A percentile compares a stretch with the other conserved stretches of the same genome.
Evolutionary conservation across 2,888 invertebrate genomes (phyloP).

Genomic region (Drosophila nr. fundita): DNA sequence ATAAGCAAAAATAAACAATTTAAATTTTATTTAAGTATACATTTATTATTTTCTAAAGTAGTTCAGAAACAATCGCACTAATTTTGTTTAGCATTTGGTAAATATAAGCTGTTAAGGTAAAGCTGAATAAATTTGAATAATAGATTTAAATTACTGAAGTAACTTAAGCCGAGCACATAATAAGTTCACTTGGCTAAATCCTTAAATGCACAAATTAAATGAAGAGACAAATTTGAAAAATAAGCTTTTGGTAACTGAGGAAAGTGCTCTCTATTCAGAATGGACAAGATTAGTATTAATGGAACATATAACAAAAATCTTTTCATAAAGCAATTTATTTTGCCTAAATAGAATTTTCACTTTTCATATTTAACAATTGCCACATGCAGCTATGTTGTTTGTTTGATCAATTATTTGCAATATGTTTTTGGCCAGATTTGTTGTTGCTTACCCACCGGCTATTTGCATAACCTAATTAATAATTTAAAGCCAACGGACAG

Average conservation of each 20-base stretch:
- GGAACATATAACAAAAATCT: neutral
- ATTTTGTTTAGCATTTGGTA: neutral
- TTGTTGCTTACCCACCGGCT: constrained; percentile 6
- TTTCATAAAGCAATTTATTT: neutral
- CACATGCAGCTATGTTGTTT: constrained; percentile 14
- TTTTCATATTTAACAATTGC: constrained; percentile 2
- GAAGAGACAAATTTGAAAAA: neutral
- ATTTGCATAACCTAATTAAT: constrained; percentile 67
- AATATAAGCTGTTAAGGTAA: neutral
- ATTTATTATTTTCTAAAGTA: neutral
- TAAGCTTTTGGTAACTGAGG: too few species aligned
- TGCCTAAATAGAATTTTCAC: constrained; percentile 3
- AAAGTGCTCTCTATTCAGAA: too few species aligned
- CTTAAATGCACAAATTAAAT: constrained; percentile 3
- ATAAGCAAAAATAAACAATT: neutral
- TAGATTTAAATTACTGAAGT: constrained; percentile 15
- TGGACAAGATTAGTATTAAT: neutral
- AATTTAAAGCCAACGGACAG: constrained; percentile 43
- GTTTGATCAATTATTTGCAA: constrained; percentile 22
- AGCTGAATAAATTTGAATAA: constrained; percentile 20
- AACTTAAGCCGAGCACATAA: neutral
- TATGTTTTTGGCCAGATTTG: constrained; percentile 26
- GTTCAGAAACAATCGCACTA: neutral
- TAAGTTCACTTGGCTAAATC: neutral
- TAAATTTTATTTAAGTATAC: neutral